Percentiles rank a stretch among this genome's conserved stretches.
Evolutionary conservation across 2,888 invertebrate species (phyloP).

Genomic region (Metalampra italica): DNA sequence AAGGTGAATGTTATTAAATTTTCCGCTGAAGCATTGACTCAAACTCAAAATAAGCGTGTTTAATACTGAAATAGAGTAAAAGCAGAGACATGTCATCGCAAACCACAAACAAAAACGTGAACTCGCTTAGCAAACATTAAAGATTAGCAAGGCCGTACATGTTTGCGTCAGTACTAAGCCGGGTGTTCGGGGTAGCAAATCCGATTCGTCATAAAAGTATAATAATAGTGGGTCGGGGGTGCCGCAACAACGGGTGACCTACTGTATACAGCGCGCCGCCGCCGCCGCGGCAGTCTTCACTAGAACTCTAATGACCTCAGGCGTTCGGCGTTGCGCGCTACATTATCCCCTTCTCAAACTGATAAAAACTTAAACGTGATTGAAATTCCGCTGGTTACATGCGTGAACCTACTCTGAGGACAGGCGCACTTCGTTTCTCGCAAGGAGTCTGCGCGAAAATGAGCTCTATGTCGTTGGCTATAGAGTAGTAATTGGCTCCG

Average conservation of each 20-base stretch:
- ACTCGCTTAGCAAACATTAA: conserved; percentile 6
- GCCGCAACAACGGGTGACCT: conserved; percentile 75
- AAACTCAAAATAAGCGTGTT: no score
- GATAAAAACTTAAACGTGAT: conserved; percentile 51
- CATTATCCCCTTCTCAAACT: conserved; percentile 37
- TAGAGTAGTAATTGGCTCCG: conserved; percentile 60
- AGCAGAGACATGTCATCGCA: neutral
- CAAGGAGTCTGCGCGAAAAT: conserved; percentile 47
- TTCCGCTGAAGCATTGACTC: no score
- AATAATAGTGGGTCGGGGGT: conserved; percentile 75
- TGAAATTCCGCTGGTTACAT: conserved; percentile 50
- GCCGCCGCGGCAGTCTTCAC: conserved; percentile 74
- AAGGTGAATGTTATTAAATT: no score
- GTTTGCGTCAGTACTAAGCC: conserved; percentile 50
- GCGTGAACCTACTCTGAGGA: conserved; percentile 45
- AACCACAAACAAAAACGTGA: neutral
- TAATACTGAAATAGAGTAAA: neutral
- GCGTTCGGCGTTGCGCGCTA: conserved; percentile 65
- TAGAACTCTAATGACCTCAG: conserved; percentile 76
- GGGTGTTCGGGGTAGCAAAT: conserved; percentile 59
- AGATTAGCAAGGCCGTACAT: conserved; percentile 19
- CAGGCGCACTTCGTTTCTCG: conserved; percentile 49
- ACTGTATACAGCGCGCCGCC: conserved; percentile 54
- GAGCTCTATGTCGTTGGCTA: conserved; percentile 57
- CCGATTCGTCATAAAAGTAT: conserved; percentile 78